These are phyloP conservation scores for Amblyopsis rosae DNA, from an alignment of 2,113 vertebrate genomes.

Conservation along the genomic window DNA sequence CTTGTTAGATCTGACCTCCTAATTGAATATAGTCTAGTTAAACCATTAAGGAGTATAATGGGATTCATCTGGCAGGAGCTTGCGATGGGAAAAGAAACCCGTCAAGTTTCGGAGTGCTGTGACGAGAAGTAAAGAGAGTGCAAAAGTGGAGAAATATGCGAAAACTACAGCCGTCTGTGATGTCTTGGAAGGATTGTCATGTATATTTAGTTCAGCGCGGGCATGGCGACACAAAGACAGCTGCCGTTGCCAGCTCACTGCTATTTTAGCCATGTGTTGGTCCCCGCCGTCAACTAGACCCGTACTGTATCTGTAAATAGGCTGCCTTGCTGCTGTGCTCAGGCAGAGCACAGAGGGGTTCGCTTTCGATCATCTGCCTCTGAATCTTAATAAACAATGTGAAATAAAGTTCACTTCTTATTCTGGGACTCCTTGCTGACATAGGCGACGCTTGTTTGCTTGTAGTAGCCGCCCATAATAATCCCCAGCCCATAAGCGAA, in stretches of 20 bases:
- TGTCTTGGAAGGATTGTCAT: slow-evolving; percentile 60
- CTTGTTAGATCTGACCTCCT: slow-evolving; percentile 38
- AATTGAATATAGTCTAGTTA: slow-evolving; percentile 24
- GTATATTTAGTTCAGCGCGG: slow-evolving; percentile 59
- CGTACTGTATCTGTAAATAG: slow-evolving; percentile 57
- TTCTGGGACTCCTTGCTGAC: too few relatives aligned
- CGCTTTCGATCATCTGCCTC: too few relatives aligned
- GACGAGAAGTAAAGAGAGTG: neutral
- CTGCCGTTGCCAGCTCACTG: slow-evolving; percentile 62
- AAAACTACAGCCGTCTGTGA: slow-evolving; percentile 22
- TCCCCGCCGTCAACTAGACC: slow-evolving; percentile 49
- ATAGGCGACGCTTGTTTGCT: slow-evolving; percentile 11
- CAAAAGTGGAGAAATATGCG: slow-evolving; percentile 14
- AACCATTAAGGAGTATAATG: neutral
- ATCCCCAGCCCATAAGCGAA: slow-evolving; percentile 22
- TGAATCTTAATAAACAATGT: neutral
- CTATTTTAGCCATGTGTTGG: slow-evolving; percentile 53
- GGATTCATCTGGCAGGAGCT: slow-evolving; percentile 1
- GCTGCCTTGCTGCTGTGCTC: slow-evolving; percentile 39
- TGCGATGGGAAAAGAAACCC: neutral
- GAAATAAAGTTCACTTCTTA: slow-evolving; percentile 8
- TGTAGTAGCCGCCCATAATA: slow-evolving; percentile 25
- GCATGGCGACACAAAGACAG: slow-evolving; percentile 64
- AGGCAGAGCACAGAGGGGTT: slow-evolving; percentile 25
- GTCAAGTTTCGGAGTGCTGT: neutral